Conservation (phyloP, 1,140 invertebrate genomes). For the Gryon sp. region DNA sequence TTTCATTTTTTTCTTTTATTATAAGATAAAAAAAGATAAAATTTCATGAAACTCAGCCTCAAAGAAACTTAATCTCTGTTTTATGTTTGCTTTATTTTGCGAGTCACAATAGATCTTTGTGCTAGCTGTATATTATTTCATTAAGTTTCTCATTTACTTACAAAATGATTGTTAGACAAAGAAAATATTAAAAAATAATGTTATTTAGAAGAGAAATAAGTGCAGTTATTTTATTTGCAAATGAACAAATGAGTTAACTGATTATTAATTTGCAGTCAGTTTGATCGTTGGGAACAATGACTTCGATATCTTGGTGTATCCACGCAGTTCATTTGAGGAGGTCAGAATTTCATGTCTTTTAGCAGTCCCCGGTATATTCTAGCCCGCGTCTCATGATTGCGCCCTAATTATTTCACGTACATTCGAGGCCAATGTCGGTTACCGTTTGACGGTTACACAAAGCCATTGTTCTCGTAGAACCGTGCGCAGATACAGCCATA, state of each 20-base stretch:
- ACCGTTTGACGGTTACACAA: slow-evolving; percentile 71
- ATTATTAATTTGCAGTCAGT: slow-evolving; percentile 17
- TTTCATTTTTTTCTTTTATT: too few species aligned
- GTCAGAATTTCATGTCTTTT: slow-evolving; percentile 40
- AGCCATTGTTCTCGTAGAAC: slow-evolving; percentile 73
- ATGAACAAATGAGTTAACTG: background rate
- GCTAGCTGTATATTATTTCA: too few species aligned
- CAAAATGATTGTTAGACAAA: too few species aligned
- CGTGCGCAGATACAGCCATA: slow-evolving; percentile 68
- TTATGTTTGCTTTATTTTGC: too few species aligned
- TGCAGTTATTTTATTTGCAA: too few species aligned
- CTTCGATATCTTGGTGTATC: slow-evolving; percentile 1
- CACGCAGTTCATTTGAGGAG: slow-evolving; percentile 12
- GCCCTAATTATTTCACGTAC: slow-evolving; percentile 73
- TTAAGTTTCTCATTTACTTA: too few species aligned
- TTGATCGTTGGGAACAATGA: slow-evolving; percentile 31
- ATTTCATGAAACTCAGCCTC: too few species aligned
- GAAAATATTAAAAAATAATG: too few species aligned
- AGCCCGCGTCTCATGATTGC: slow-evolving; percentile 62
- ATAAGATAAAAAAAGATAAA: too few species aligned
- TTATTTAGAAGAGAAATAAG: background rate
- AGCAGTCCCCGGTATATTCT: slow-evolving; percentile 14
- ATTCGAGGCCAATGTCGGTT: slow-evolving; percentile 74
- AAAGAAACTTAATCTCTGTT: too few species aligned
- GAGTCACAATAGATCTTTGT: too few species aligned